Conservation (phyloP, 2,113 vertebrate species). For the Rhabdomys dilectus region DNA sequence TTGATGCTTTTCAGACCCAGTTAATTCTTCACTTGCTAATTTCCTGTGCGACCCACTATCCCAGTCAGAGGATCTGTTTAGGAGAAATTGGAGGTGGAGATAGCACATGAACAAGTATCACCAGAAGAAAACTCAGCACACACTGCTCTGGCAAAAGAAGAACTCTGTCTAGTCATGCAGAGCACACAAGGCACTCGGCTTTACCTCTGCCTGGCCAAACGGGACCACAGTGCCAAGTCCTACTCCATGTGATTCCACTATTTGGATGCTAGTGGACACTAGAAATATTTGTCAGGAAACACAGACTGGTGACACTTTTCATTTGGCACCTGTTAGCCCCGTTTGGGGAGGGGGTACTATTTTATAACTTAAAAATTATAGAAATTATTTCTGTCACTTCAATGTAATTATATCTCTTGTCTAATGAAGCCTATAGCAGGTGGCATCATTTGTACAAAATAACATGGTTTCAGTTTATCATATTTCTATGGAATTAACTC, state of each 20-base stretch:
- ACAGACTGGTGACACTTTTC: background rate
- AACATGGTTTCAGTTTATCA: background rate
- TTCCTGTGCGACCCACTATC: background rate
- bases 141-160: background rate
- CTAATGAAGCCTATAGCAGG: background rate
- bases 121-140: background rate
- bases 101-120: background rate
- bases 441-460: background rate
- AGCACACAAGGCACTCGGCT: rapidly evolving
- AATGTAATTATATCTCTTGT: background rate
- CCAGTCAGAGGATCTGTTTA: background rate
- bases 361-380: constrained; percentile 17
- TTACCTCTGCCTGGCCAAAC: background rate
- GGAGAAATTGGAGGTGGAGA: rapidly evolving
- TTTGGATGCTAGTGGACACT: too few species aligned
- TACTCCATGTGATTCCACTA: rapidly evolving
- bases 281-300: background rate
- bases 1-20: background rate
- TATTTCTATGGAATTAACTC: background rate
- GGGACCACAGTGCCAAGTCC: background rate
- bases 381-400: background rate
- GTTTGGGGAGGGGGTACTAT: background rate
- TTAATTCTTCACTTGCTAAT: background rate
- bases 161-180: too few species aligned
- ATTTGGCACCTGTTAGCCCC: background rate